phyloP scores from a whole-genome alignment of 2,797 vertebrate genomes.

The Typhlichthys subterraneus region DNA sequence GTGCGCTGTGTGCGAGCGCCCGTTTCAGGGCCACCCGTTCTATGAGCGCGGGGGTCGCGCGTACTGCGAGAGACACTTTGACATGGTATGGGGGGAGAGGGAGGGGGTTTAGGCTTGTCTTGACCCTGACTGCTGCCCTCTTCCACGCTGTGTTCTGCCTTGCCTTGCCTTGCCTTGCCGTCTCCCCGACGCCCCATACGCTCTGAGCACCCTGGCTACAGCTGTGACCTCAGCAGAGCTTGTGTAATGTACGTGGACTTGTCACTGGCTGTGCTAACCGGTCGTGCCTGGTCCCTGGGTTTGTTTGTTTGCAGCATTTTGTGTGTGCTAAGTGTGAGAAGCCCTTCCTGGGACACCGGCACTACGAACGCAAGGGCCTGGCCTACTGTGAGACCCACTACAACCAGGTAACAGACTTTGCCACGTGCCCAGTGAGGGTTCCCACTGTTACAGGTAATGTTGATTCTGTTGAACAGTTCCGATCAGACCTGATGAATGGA shows the following conservation, averaged over 20 bases:
- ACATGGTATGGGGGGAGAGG: constrained; percentile 65
- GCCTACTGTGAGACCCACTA: constrained; percentile 91
- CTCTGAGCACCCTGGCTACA: background rate
- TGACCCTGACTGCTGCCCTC: constrained; percentile 28
- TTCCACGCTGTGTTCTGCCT: constrained; percentile 13
- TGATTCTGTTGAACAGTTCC: background rate
- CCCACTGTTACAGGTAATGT: constrained; percentile 6
- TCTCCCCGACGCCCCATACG: background rate
- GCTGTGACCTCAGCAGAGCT: no score
- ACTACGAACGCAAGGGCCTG: constrained; percentile 88
- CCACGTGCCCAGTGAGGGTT: no score
- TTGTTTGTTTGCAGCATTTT: constrained; percentile 88
- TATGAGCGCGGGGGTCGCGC: constrained; percentile 72
- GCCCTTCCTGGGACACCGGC: constrained; percentile 89
- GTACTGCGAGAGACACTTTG: constrained; percentile 79
- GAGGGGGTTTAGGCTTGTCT: constrained; percentile 29
- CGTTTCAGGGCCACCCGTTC: constrained; percentile 75
- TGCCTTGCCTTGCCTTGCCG: constrained; percentile 22
- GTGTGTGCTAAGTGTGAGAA: constrained; percentile 93
- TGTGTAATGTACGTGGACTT: constrained; percentile 9
- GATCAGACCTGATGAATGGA: no score
- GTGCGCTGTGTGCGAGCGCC: constrained; percentile 74
- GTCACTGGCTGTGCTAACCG: constrained; percentile 45
- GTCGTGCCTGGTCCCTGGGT: constrained; percentile 52
- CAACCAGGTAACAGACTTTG: constrained; percentile 80